Conservation (phyloP, 2,888 invertebrate species). For the Ophioninae sp. region DNA sequence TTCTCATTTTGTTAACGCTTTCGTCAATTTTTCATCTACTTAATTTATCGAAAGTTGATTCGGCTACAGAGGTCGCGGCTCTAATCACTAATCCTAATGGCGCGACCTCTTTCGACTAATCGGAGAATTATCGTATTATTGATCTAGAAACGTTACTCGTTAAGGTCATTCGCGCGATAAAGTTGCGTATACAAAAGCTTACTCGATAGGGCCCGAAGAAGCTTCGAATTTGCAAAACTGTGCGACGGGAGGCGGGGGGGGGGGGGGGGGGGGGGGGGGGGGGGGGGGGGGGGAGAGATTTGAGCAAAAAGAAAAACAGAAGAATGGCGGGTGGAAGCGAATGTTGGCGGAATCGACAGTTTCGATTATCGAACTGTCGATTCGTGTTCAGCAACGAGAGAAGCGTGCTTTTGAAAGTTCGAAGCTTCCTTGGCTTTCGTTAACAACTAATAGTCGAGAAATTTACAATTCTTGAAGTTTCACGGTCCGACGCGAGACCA, state of each 20-base stretch:
- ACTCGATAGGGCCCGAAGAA: slow-evolving; percentile 42
- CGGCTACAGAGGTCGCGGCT: slow-evolving; percentile 26
- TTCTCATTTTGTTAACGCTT: too few species aligned
- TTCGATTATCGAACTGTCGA: neutral
- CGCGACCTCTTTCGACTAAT: slow-evolving; percentile 47
- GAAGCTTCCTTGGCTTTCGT: slow-evolving; percentile 47
- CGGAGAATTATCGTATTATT: slow-evolving; percentile 24
- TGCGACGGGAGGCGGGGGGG: too few species aligned
- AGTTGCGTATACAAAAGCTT: slow-evolving; percentile 62
- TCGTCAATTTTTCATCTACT: slow-evolving; percentile 42
- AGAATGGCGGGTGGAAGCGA: neutral
- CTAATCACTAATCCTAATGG: slow-evolving; percentile 25
- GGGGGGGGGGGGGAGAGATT: too few species aligned
- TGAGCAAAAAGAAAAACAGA: neutral
- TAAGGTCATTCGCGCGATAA: slow-evolving; percentile 29
- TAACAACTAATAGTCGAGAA: slow-evolving; percentile 37
- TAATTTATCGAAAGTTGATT: slow-evolving; percentile 52
- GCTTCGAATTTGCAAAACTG: slow-evolving; percentile 48
- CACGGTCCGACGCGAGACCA: slow-evolving; percentile 31
- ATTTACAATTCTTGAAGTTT: slow-evolving; percentile 43
- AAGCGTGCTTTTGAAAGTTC: slow-evolving; percentile 23
- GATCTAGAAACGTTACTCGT: slow-evolving; percentile 24
- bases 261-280: too few species aligned
- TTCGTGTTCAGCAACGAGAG: neutral
- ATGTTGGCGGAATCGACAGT: neutral